phyloP scores from a whole-genome alignment of 2,113 vertebrate genomes.

The Cercocebus atys region DNA sequence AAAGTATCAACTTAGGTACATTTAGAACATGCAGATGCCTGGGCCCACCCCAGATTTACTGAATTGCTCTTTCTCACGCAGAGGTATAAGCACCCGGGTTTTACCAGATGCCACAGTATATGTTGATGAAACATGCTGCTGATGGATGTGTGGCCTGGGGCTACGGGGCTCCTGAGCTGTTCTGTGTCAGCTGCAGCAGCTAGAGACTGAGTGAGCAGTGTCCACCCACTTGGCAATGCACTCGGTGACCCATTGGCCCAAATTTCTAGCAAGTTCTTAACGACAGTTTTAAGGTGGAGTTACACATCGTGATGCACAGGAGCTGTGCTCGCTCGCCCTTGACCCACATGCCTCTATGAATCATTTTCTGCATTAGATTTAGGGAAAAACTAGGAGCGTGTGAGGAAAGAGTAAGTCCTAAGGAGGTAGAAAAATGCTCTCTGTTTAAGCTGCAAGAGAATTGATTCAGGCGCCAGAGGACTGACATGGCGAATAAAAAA shows the following conservation, averaged over 20 bases:
- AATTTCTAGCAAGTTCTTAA: not conserved
- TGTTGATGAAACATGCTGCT: not conserved
- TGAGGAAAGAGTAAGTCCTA: not conserved
- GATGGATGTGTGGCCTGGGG: accelerated
- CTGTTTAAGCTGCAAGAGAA: not conserved
- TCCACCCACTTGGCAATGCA: not conserved
- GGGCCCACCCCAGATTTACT: not conserved
- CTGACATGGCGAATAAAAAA: not conserved
- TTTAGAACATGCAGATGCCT: not conserved
- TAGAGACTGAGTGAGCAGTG: not conserved
- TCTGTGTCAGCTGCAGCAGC: not conserved
- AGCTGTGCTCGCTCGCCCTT: not conserved
- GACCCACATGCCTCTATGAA: not conserved
- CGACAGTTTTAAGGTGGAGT: not conserved
- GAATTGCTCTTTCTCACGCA: not conserved
- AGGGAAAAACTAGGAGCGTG: not conserved
- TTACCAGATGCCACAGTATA: not conserved
- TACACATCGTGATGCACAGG: not conserved
- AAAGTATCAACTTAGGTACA: not conserved
- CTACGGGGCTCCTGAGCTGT: accelerated
- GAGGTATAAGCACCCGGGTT: not conserved
- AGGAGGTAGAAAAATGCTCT: not conserved
- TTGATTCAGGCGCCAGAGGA: not conserved
- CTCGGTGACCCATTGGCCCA: not conserved
- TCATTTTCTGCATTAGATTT: not conserved